These are phyloP conservation scores for Cichlasoma orientale DNA, from an alignment of 2,797 vertebrate species.

Conservation along the genomic window DNA sequence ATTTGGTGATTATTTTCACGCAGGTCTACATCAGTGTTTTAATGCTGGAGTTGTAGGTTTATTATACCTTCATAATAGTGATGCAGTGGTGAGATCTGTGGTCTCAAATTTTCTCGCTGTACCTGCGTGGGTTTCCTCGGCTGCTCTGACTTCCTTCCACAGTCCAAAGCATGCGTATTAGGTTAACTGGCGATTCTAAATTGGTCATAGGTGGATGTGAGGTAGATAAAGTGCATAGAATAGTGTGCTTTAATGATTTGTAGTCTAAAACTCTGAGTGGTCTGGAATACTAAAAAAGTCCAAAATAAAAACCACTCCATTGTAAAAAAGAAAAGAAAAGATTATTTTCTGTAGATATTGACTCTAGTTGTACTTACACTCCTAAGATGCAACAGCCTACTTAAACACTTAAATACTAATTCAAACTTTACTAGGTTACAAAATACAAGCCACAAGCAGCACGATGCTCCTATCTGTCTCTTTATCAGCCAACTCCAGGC, in stretches of 20 bases:
- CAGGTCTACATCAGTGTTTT: not conserved
- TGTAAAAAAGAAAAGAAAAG: not conserved
- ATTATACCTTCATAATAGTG: not conserved
- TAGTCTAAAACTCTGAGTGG: not conserved
- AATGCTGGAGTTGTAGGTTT: not conserved
- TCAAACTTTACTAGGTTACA: not conserved
- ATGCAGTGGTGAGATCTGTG: not conserved
- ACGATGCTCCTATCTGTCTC: not conserved
- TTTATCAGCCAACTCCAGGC: not conserved
- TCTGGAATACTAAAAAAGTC: not conserved
- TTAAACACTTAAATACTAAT: not conserved
- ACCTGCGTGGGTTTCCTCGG: not conserved
- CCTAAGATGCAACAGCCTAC: not conserved
- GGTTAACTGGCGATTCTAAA: not conserved
- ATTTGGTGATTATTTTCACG: not conserved
- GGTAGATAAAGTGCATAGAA: not conserved
- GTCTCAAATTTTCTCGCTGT: not conserved
- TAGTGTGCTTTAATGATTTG: not conserved
- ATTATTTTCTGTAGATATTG: not conserved
- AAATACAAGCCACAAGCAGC: not conserved
- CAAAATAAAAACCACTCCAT: not conserved
- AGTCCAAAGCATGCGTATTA: not conserved
- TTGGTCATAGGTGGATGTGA: not conserved
- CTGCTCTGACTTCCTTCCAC: not conserved
- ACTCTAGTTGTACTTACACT: not conserved